A percentile compares a stretch with the other conserved stretches of the same genome.
These are phyloP conservation scores for Nezara viridula DNA, from an alignment of 2,888 invertebrate genomes.

Conservation along the genomic window DNA sequence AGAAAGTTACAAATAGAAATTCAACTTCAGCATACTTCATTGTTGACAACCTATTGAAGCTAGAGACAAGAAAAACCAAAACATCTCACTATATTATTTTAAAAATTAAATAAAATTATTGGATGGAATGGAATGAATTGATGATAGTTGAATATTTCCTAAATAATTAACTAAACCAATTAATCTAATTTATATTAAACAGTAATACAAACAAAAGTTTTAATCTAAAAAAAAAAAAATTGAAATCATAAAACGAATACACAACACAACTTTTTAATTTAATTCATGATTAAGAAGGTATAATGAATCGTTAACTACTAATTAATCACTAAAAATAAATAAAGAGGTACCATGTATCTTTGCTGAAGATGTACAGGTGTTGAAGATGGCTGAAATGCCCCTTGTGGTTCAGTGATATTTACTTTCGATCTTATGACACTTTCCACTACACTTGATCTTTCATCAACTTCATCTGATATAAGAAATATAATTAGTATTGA, in stretches of 20 bases:
- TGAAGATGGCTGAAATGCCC: slow-evolving; percentile 91
- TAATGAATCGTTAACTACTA: not conserved
- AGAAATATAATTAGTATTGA: slow-evolving; percentile 5
- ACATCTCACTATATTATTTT: too few species aligned
- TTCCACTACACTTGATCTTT: slow-evolving; percentile 64
- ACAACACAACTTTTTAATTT: not conserved
- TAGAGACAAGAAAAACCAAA: too few species aligned
- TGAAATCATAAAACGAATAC: not conserved
- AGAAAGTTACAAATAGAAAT: too few species aligned
- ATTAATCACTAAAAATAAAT: not conserved
- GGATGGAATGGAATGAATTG: not conserved
- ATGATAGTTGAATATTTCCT: too few species aligned
- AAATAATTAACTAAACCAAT: not conserved
- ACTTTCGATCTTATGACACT: slow-evolving; percentile 45
- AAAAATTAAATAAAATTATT: not conserved
- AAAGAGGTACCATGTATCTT: slow-evolving; percentile 76
- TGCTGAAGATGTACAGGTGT: slow-evolving; percentile 87
- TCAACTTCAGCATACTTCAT: too few species aligned
- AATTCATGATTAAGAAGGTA: not conserved
- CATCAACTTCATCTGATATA: slow-evolving; percentile 66
- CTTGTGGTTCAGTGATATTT: slow-evolving; percentile 72
- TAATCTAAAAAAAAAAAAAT: too few species aligned
- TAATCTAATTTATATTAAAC: not conserved
- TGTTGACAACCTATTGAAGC: too few species aligned
- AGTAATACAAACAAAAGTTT: not conserved